Evolutionary conservation across 2,888 invertebrate genomes (phyloP).

Genomic region (Tachina fera): DNA sequence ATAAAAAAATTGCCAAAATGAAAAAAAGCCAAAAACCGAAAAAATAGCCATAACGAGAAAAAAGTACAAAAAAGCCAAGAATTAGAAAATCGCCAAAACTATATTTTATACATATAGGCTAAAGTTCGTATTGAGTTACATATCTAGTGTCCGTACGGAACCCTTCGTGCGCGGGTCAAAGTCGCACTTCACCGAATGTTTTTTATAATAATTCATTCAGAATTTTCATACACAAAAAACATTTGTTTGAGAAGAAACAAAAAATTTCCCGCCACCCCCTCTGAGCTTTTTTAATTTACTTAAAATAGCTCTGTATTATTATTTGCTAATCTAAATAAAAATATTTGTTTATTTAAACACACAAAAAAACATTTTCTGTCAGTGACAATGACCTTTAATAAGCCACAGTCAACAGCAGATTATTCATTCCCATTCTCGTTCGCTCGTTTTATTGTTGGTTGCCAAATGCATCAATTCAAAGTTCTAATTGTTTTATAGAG

Average conservation of each 20-base stretch:
- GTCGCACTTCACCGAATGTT: too few species aligned
- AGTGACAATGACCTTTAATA: constrained; percentile 67
- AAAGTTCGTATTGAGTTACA: too few species aligned
- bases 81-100: too few species aligned
- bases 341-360: constrained; percentile 20
- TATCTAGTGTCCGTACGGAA: too few species aligned
- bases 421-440: constrained; percentile 17
- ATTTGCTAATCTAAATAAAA: constrained; percentile 38
- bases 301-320: neutral
- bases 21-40: too few species aligned
- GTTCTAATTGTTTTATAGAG: constrained; percentile 63
- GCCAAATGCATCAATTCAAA: constrained; percentile 37
- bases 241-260: neutral
- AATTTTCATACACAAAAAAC: neutral
- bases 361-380: constrained; percentile 31
- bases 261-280: neutral
- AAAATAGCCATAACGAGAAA: too few species aligned
- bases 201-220: too few species aligned
- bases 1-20: too few species aligned
- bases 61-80: too few species aligned
- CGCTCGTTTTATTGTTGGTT: constrained; percentile 3
- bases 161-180: too few species aligned
- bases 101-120: too few species aligned
- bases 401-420: constrained; percentile 33
- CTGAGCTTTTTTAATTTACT: neutral